These are phyloP conservation scores for Bubalus kerabau DNA, from an alignment of 2,113 vertebrate species.

Conservation along the genomic window DNA sequence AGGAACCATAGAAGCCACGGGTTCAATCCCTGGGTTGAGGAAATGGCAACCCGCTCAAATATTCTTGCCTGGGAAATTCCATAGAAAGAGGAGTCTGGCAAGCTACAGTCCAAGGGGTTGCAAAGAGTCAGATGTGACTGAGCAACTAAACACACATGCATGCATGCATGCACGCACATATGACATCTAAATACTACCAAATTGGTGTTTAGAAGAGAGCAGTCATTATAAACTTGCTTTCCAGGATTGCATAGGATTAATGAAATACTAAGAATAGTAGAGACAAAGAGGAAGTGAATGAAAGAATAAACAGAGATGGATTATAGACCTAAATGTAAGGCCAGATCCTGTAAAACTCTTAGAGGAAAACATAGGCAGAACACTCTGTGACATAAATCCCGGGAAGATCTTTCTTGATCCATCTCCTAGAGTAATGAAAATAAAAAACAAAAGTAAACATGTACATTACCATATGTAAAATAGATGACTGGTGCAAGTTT, in stretches of 20 bases:
- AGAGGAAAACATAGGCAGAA: not conserved
- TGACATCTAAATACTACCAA: not conserved
- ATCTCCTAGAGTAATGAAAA: not conserved
- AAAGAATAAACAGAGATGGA: not conserved
- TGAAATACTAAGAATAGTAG: not conserved
- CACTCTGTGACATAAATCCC: not conserved
- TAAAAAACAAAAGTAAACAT: not conserved
- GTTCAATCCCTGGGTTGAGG: not conserved
- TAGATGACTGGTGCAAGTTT: not conserved
- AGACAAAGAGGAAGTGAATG: not conserved
- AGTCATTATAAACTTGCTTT: not conserved
- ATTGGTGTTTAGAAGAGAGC: not conserved
- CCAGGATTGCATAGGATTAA: not conserved
- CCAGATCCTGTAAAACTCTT: not conserved
- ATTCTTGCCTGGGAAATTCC: not conserved
- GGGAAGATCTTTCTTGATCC: not conserved
- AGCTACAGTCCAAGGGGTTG: not conserved
- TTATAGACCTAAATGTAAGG: not conserved
- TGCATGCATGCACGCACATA: rapidly evolving
- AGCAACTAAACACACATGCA: not conserved
- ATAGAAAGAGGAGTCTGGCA: not conserved
- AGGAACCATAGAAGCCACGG: not conserved
- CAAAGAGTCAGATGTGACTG: not conserved
- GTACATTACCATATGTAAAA: not conserved
- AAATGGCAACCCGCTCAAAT: not conserved